Base-by-base conservation (phyloP, 2,888 invertebrate species). In the Calliscelio sp. region DNA sequence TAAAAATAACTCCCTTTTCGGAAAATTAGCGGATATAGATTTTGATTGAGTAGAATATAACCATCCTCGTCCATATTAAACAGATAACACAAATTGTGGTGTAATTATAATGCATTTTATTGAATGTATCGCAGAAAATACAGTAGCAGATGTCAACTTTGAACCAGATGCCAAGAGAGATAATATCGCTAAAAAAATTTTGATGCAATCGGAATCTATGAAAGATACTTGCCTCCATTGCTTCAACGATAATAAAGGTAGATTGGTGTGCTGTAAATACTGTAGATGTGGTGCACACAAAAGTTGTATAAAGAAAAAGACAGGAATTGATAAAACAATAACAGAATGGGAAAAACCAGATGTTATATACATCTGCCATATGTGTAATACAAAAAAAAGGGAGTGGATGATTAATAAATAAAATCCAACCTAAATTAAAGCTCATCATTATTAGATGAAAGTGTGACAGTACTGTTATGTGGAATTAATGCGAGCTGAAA, bases 41-140 rank as follows among this genome's bases (percentile, higher is more conserved):
- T 66, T 66, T 44, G 46, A 14, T 20, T 2, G 0, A 6, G 28
- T 7, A 11, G 11, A 22, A 7, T 59, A 18, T 14, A 1, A 35
- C 0, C 25, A 32, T 0, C 11, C 11, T 7, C 16, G 63, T 20
- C 74, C 63, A 28, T 65, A 53, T 35, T 61, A 73, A 32, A 5
- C 8, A 10, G 73, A 73, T 38, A n/a, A 8, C 1, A 7, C 18
- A 25, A 73, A 22, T 51, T 73, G 73, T 38, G 61, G 73, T 2
- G 14, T 73, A 20, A 61, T 22, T 22, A 8, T 73, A 7, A 10
- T 28, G 10, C 18, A 73, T 49, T 73, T 32, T 16, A 49, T 61
- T 3, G 35, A 22, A 32, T 22, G 38, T 35, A 51, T 73, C 1
- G 59, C 49, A 8, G n/a, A n/a, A n/a, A 7, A 49, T 3, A 57